Conservation (phyloP, 2,113 vertebrate genomes). For the Numenius arquata region DNA sequence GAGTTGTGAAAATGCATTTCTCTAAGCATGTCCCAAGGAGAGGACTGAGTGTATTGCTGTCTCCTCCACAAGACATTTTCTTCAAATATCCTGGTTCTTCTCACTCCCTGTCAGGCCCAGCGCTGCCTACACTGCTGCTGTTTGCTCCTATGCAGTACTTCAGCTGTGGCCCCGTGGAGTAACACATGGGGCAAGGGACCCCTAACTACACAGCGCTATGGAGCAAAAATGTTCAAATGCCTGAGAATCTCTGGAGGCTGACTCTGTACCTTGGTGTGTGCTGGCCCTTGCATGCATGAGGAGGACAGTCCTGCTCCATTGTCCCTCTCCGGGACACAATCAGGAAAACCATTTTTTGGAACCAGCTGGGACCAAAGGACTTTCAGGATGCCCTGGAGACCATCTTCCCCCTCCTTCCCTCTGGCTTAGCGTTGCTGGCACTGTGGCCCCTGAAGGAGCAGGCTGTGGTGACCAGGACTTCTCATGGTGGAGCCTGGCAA, state of each 20-base stretch:
- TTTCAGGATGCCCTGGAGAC: background rate
- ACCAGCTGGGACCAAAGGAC: rapidly evolving
- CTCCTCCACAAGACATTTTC: background rate
- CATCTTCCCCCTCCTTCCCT: background rate
- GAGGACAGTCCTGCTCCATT: background rate
- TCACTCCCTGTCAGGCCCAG: rapidly evolving
- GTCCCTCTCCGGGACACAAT: background rate
- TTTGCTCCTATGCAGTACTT: background rate
- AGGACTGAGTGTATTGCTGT: background rate
- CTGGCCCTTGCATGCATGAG: background rate
- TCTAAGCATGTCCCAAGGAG: background rate
- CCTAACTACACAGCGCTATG: background rate
- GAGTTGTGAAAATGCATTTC: background rate
- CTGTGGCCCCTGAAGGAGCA: background rate
- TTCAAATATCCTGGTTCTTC: background rate
- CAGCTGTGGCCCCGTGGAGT: rapidly evolving
- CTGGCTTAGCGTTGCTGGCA: background rate
- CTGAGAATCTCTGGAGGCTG: background rate
- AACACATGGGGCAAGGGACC: background rate
- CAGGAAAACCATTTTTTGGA: background rate
- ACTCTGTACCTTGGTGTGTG: rapidly evolving
- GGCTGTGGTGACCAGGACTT: background rate
- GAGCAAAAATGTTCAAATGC: background rate
- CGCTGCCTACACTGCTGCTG: rapidly evolving
- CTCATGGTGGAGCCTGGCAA: background rate